Evolutionary conservation across 2,797 vertebrate species (phyloP).

Genomic region (Phoxinus dragarum): DNA sequence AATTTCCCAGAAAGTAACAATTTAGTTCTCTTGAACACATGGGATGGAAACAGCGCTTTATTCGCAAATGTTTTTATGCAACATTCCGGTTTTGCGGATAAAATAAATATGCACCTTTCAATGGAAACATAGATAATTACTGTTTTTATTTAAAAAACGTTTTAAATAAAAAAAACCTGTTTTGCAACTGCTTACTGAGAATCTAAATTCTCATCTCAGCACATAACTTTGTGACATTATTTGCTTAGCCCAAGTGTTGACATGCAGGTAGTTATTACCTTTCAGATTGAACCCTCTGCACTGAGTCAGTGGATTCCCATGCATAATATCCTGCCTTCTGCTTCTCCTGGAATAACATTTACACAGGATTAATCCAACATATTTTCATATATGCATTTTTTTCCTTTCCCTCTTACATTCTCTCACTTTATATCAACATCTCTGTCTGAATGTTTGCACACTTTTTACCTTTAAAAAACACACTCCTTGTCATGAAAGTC

Average conservation of each 20-base stretch:
- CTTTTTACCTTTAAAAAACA: not conserved
- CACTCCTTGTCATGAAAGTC: not conserved
- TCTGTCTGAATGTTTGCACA: not conserved
- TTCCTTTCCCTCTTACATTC: constrained; percentile 28
- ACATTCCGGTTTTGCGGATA: not conserved
- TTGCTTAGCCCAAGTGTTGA: constrained; percentile 4
- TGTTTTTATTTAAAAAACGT: too few species aligned
- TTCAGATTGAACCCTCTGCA: constrained; percentile 98
- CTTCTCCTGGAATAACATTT: constrained; percentile 83
- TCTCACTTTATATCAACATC: constrained; percentile 19
- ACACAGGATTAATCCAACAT: constrained; percentile 14
- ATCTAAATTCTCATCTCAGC: not conserved
- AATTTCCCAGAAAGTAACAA: not conserved
- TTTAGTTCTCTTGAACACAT: not conserved
- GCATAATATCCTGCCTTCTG: constrained; percentile 94
- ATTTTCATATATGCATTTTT: constrained; percentile 28
- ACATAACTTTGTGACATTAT: not conserved
- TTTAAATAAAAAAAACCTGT: not conserved
- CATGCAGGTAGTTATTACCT: constrained; percentile 77
- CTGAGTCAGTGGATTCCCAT: constrained; percentile 96
- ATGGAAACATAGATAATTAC: not conserved
- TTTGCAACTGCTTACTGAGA: not conserved
- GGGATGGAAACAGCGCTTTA: not conserved
- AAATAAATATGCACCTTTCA: not conserved
- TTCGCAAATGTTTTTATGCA: not conserved